Base-by-base conservation (phyloP, 2,113 vertebrate genomes). In the Microtus ochrogaster region DNA sequence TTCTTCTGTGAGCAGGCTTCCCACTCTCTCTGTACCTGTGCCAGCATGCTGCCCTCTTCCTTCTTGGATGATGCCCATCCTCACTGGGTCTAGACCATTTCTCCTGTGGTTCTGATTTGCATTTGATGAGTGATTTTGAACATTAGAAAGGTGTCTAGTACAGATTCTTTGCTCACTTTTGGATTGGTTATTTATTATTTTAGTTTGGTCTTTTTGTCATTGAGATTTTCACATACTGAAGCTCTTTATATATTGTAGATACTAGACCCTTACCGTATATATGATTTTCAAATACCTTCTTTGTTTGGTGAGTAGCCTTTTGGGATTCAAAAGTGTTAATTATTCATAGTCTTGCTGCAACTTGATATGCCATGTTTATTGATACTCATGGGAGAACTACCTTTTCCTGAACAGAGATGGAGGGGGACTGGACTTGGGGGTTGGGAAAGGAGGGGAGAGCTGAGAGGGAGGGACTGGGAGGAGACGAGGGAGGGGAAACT, bases 201-300 rank as follows among this genome's bases (percentile, higher is more conserved):
- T 92, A 83, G 83, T 10, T 39, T 21, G 39, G 22, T 19, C 68
- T 78, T 86, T 93, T 44, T 24, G 41, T 63, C 52, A 26, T 47
- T 85, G 84, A 79, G 77, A 19, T 94, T 85, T 85, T 78, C 55
- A 63, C 36, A 70, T 65, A 83, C n/a, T 73, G 44, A 96, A 65
- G 30, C 52, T 89, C 36, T 76, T 90, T 21, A 86, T 70, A 26
- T 76, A 52, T 30, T 41, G 74, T 82, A 74, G 41, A 44, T 81
- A 61, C 19, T 82, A 9, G 13, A 70, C 47, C 26, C 44, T 92
- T 81, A 28, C 65, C 16, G n/a, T 17, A 70, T 36, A 70, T 7
- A 44, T 41, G 78, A 58, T 90, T 44, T 86, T 13, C 30, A 92
- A 61, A 33, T 47, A 66, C 36, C 36, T 79, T 70, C 84, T 81